Evolutionary conservation across 53 echinoderm and acorn worm genomes (phyloP), one percentile per base, ranked within the genome.

Genomic region (Antedon mediterranea): DNA sequence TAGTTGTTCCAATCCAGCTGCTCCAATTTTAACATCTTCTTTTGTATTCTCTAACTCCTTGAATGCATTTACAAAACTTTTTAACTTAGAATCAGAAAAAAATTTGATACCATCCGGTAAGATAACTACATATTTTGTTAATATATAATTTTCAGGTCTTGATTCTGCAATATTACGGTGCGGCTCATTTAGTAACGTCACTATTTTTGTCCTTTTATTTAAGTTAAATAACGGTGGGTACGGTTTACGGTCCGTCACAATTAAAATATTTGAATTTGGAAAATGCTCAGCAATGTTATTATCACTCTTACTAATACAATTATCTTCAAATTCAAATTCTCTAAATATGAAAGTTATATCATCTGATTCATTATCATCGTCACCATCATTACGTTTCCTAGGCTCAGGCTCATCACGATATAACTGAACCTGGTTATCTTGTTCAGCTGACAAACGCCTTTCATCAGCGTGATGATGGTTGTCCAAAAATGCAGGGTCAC

Each of bases 281-380:
- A 76, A 76, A 76, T 33, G 7, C 7, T 76, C 29, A 28, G 20
- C 32, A 33, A 76, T 29, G 7, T 32, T 33, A 6, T 9, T 32
- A 13, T 33, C 26, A 5, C 33, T 33, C 34, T 76, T 4, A 28
- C 33, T 28, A 23, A 76, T 76, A 32, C 32, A 28, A 34, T 76
- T 76, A 33, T 76, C 34, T 32, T 32, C 32, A 76, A 33, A 28
- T 29, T 76, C 76, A 76, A 76, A 76, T 76, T 76, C 76, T 33
- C 76, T 31, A n/a, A 76, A 33, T 5, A 76, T 33, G 34, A 76
- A 31, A 32, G 76, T 76, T 31, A 29, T 57, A 57, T 57, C 57
- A 18, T 57, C 57, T 8, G 57, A 57, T 57, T 15, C 23, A 57
- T 57, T 57, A 6, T 57, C 1, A 57, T 57, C 5, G 13, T 41